phyloP scores from a whole-genome alignment of 2,888 invertebrate species.

The Polietes domitor region DNA sequence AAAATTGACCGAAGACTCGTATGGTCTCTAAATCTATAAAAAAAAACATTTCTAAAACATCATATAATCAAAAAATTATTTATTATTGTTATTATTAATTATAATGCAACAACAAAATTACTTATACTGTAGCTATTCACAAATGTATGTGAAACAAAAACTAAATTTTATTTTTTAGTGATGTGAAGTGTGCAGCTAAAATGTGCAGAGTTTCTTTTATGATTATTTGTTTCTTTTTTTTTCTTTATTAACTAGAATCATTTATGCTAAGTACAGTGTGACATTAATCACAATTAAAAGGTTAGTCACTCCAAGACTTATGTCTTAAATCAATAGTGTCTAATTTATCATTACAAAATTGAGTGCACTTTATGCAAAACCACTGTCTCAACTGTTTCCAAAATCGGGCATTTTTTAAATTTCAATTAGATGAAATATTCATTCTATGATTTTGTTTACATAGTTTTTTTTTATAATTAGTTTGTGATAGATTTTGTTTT shows the following conservation, averaged over 20 bases:
- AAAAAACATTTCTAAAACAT: neutral
- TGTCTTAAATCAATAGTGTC: no score
- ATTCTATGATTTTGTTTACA: neutral
- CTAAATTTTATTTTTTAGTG: constrained; percentile 11
- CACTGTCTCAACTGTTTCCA: no score
- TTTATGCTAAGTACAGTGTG: no score
- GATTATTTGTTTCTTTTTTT: constrained; percentile 61
- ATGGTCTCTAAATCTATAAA: neutral
- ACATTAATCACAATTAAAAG: no score
- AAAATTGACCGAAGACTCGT: no score
- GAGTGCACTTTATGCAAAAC: no score
- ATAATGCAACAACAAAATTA: neutral
- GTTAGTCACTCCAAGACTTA: no score
- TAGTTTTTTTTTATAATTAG: constrained; percentile 62
- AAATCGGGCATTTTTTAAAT: no score
- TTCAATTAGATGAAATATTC: neutral
- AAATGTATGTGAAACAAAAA: neutral
- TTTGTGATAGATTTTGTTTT: constrained; percentile 47
- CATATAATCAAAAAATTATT: neutral
- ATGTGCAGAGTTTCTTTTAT: constrained; percentile 51
- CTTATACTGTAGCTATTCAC: neutral
- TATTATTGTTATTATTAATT: neutral
- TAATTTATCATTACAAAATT: no score
- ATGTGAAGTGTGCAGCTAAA: constrained; percentile 18
- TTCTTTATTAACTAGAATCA: no score